These are phyloP conservation scores for Exocentrus adspersus DNA, from an alignment of 2,888 invertebrate species.

Conservation along the genomic window DNA sequence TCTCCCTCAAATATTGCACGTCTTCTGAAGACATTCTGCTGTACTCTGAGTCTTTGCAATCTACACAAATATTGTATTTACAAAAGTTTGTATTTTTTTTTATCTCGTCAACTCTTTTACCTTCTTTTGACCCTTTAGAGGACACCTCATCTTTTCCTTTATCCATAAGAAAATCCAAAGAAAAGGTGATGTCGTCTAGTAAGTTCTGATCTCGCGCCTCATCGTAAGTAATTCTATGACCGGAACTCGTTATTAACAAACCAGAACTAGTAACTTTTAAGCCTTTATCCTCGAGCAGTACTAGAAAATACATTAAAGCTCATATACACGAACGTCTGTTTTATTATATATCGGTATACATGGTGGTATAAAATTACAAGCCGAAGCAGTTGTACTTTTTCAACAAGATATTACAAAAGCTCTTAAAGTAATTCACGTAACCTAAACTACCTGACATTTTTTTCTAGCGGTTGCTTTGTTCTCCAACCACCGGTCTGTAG, in stretches of 20 bases:
- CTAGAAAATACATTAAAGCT: constrained; percentile 37
- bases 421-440: constrained; percentile 25
- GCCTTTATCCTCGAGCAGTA: constrained; percentile 49
- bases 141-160: constrained; percentile 2
- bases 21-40: constrained; percentile 56
- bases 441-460: constrained; percentile 45
- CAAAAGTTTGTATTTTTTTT: too few species aligned
- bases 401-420: constrained; percentile 26
- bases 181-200: constrained; percentile 50
- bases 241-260: constrained; percentile 53
- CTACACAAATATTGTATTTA: constrained; percentile 3
- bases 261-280: constrained; percentile 55
- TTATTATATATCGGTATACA: not conserved
- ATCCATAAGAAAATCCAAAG: constrained; percentile 18
- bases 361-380: constrained; percentile 1
- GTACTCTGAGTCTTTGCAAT: constrained; percentile 6
- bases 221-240: constrained; percentile 51
- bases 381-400: constrained; percentile 29
- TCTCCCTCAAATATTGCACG: constrained; percentile 58
- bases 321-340: not conserved
- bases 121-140: constrained; percentile 27
- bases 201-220: constrained; percentile 55
- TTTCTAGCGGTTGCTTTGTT: constrained; percentile 37
- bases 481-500: constrained; percentile 51
- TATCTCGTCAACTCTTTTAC: too few species aligned